Conservation (phyloP, 2,113 vertebrate genomes). For the Urocolius indicus region DNA sequence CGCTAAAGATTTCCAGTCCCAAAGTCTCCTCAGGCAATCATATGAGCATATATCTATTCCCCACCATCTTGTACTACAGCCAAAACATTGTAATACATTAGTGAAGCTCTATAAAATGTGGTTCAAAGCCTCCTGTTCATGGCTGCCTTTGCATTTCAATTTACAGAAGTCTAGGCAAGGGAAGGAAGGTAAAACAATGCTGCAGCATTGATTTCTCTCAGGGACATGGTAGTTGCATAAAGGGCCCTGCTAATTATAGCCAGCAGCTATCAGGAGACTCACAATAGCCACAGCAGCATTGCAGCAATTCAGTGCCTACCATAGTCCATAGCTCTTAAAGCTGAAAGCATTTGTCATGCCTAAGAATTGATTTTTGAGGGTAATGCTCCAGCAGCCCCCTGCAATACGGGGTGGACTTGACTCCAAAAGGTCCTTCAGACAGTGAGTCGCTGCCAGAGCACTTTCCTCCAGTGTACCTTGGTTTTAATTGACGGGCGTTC, state of each 20-base stretch:
- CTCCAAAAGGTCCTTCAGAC: neutral
- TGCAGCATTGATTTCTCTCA: conserved; percentile 27
- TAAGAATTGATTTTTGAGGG: conserved; percentile 24
- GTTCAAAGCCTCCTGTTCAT: neutral
- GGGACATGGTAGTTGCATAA: neutral
- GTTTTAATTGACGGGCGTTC: neutral
- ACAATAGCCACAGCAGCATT: neutral
- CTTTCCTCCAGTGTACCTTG: neutral
- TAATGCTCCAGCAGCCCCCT: neutral
- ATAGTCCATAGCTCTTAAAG: neutral
- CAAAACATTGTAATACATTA: neutral
- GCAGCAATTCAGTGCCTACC: neutral
- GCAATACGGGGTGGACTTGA: neutral
- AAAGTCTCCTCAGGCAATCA: neutral
- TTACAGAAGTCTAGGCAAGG: neutral
- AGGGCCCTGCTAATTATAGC: conserved; percentile 42
- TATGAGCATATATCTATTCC: neutral
- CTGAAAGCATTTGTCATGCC: neutral
- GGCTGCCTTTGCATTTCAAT: neutral
- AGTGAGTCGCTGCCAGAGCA: neutral
- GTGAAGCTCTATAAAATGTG: neutral
- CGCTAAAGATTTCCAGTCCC: neutral
- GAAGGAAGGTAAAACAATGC: neutral
- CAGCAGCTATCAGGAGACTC: neutral
- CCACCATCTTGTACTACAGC: neutral